Percentiles rank a stretch among this genome's conserved stretches.
Conservation (phyloP, 1,140 invertebrate genomes). For the Penaeus indicus region DNA sequence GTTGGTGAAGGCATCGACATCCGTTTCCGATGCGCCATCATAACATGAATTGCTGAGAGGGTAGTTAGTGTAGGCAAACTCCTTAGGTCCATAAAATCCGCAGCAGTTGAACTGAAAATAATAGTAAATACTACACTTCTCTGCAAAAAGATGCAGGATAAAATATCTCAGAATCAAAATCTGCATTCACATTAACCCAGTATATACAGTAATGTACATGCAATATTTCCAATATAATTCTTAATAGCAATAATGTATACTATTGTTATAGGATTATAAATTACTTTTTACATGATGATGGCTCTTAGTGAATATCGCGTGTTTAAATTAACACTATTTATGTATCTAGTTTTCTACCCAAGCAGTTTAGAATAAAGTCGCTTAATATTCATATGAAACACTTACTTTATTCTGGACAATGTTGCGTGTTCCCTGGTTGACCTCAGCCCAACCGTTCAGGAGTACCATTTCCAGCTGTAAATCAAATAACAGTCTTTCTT, state of each 20-base stretch:
- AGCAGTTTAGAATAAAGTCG: background rate
- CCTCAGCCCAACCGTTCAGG: conserved; percentile 71
- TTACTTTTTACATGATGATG: too few relatives aligned
- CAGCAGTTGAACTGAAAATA: conserved; percentile 71
- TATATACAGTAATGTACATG: too few relatives aligned
- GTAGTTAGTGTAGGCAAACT: conserved; percentile 71
- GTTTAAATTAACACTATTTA: too few relatives aligned
- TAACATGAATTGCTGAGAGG: conserved; percentile 72
- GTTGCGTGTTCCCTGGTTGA: conserved; percentile 71
- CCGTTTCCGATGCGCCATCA: conserved; percentile 57
- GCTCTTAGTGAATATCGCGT: too few relatives aligned
- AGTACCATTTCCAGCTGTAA: conserved; percentile 71
- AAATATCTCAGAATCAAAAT: too few relatives aligned
- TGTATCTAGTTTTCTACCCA: too few relatives aligned
- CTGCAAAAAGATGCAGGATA: background rate
- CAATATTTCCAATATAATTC: too few relatives aligned
- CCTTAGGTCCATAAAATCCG: conserved; percentile 71
- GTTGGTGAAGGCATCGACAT: conserved; percentile 29
- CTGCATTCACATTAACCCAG: too few relatives aligned
- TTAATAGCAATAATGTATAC: background rate
- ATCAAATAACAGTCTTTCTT: background rate
- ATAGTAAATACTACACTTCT: background rate
- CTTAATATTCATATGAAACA: background rate
- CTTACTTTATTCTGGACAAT: conserved; percentile 71
- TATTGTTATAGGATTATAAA: too few relatives aligned